A percentile compares a stretch with the other conserved stretches of the same genome.
These are phyloP conservation scores for Platichthys flesus DNA, from an alignment of 2,113 vertebrate species.

Conservation along the genomic window DNA sequence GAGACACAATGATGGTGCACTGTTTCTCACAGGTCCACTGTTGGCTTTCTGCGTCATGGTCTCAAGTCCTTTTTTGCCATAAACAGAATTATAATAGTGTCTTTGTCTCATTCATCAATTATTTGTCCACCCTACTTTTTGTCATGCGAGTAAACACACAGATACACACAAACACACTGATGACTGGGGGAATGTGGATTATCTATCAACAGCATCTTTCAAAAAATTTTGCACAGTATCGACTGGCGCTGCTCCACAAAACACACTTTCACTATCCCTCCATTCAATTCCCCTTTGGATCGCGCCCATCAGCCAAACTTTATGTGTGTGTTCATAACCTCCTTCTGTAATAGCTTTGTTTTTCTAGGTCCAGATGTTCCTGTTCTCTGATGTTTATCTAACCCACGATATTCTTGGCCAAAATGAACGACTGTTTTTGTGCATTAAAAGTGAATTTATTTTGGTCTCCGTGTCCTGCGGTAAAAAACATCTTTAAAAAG, in stretches of 20 bases:
- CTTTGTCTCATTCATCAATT: no score
- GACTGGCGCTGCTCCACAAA: slow-evolving; percentile 49
- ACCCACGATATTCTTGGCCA: slow-evolving; percentile 10
- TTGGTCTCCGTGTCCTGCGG: slow-evolving; percentile 4
- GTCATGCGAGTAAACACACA: slow-evolving; percentile 15
- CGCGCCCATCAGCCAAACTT: slow-evolving; percentile 9
- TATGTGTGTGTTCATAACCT: slow-evolving; percentile 13
- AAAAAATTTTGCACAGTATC: slow-evolving; percentile 55
- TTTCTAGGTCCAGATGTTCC: slow-evolving; percentile 12
- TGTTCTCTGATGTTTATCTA: slow-evolving; percentile 21
- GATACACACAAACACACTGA: no score
- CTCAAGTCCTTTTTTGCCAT: no score
- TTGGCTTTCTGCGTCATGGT: no score
- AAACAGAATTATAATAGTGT: no score
- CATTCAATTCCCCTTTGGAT: slow-evolving; percentile 27
- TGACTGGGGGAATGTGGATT: slow-evolving; percentile 36
- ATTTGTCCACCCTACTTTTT: not conserved
- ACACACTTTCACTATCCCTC: slow-evolving; percentile 31
- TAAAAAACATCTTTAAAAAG: not conserved
- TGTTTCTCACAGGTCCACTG: no score
- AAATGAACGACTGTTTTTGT: slow-evolving; percentile 14
- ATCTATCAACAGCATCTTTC: slow-evolving; percentile 44
- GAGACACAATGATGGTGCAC: no score
- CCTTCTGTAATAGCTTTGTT: slow-evolving; percentile 14
- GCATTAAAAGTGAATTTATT: slow-evolving; percentile 39